Evolutionary conservation across 2,113 vertebrate genomes (phyloP).

Genomic region (Pachycephala philippinensis): DNA sequence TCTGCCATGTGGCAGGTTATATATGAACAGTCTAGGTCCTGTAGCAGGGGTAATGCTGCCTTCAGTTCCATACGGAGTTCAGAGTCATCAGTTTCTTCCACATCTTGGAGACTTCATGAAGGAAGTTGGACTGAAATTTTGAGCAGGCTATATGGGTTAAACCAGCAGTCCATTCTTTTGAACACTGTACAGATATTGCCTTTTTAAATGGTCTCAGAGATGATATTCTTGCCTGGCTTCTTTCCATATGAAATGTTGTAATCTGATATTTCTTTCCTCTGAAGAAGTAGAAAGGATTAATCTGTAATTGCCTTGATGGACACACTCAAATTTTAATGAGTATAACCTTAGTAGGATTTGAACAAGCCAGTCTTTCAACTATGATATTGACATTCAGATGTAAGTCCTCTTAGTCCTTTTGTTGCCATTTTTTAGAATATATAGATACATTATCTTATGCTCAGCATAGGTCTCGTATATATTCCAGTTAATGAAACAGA

Average conservation of each 20-base stretch:
- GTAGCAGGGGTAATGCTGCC: not conserved
- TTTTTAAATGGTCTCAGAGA: not conserved
- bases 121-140: not conserved
- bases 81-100: not conserved
- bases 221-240: not conserved
- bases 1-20: not conserved
- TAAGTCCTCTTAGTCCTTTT: not conserved
- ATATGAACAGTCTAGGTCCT: not conserved
- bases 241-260: not conserved
- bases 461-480: not conserved
- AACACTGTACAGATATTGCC: not conserved
- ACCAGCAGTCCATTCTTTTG: not conserved
- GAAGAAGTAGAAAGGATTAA: constrained; percentile 1
- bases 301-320: not conserved
- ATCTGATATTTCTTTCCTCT: not conserved
- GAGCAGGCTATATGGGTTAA: not conserved
- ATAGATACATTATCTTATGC: not conserved
- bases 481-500: constrained; percentile 27
- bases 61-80: not conserved
- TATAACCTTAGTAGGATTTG: not conserved
- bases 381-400: not conserved
- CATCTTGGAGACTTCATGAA: not conserved
- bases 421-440: not conserved
- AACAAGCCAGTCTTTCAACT: not conserved
- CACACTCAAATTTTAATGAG: not conserved